Evolutionary conservation across 23 tunicate genomes (phyloP).

Genomic region (Phallusia fumigata): DNA sequence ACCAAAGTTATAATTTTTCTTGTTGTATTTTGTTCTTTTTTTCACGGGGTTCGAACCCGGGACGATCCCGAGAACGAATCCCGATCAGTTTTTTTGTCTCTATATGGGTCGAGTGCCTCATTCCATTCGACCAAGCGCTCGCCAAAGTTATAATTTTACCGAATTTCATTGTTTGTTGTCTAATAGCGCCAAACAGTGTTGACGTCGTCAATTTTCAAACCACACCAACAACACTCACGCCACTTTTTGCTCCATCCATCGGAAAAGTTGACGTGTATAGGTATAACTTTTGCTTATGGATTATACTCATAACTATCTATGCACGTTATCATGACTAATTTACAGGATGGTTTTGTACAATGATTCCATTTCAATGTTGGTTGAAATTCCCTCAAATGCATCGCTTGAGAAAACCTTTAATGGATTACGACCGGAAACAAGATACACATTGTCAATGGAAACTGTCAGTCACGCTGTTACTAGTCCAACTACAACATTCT

Average conservation of each 20-base stretch:
- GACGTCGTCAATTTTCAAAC: background rate
- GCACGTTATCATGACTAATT: background rate
- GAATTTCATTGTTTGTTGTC: too few relatives aligned
- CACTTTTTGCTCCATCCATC: background rate
- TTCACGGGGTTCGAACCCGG: too few relatives aligned
- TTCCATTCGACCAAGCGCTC: too few relatives aligned
- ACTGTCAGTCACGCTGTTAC: background rate
- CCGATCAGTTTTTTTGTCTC: too few relatives aligned
- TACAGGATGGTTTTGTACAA: background rate
- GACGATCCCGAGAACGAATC: too few relatives aligned
- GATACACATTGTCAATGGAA: conserved; percentile 3
- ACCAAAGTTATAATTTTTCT: background rate
- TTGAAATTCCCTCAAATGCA: background rate
- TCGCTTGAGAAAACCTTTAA: conserved; percentile 5
- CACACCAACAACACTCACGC: background rate
- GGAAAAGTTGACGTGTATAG: background rate
- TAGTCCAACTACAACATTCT: background rate
- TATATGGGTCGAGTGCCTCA: too few relatives aligned
- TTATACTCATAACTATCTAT: background rate
- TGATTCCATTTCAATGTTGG: background rate
- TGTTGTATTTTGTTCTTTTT: background rate
- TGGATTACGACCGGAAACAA: conserved; percentile 17
- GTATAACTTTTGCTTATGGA: background rate
- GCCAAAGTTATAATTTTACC: too few relatives aligned
- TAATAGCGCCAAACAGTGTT: background rate